Evolutionary conservation across 2,888 invertebrate genomes (phyloP).

Genomic region (Chloroclysta siterata): DNA sequence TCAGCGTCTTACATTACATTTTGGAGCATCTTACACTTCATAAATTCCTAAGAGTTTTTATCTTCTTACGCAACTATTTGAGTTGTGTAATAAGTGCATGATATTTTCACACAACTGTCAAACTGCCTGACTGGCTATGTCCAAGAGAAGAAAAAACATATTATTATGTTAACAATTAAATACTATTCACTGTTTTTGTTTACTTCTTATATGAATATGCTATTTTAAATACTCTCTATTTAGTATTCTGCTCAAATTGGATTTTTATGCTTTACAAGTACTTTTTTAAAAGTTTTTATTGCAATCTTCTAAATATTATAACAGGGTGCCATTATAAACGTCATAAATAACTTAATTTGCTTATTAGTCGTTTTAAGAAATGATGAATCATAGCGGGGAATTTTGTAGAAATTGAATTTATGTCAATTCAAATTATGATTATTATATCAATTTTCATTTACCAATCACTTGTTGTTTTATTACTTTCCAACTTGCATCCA

Average conservation of each 20-base stretch:
- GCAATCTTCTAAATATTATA: no score
- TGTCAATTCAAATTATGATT: slow-evolving; percentile 66
- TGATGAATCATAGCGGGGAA: slow-evolving; percentile 5
- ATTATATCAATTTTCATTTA: slow-evolving; percentile 56
- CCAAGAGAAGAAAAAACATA: background rate
- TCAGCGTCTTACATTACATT: no score
- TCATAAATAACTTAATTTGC: no score
- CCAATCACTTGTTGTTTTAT: slow-evolving; percentile 29
- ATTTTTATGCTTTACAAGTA: background rate
- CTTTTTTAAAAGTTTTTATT: no score
- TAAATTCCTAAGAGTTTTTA: no score
- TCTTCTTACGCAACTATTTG: no score
- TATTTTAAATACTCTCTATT: background rate
- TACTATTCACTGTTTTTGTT: background rate
- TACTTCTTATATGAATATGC: background rate
- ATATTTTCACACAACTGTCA: no score
- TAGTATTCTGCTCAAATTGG: slow-evolving; percentile 8
- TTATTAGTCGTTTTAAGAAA: background rate
- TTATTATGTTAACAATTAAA: background rate
- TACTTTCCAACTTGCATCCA: background rate
- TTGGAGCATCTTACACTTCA: no score
- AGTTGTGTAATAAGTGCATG: no score
- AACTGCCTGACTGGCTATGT: no score
- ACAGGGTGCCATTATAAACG: background rate
- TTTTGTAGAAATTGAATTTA: slow-evolving; percentile 39